These are phyloP conservation scores for Speoplatyrhinus poulsoni DNA, from an alignment of 2,113 vertebrate species.

Conservation along the genomic window DNA sequence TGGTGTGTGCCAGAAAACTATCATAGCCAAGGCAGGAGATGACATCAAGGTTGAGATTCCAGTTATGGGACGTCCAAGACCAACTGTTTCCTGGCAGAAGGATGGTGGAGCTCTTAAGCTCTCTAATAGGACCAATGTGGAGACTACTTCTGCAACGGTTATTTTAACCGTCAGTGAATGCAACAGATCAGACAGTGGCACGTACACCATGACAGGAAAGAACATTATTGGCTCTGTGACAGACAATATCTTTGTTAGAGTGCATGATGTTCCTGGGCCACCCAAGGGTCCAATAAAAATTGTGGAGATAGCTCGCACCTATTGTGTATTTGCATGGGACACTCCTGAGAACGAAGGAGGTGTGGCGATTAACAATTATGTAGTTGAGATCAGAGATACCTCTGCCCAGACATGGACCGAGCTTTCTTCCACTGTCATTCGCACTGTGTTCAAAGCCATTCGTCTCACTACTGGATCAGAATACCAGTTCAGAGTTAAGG, in stretches of 20 bases:
- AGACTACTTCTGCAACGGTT: conserved; percentile 87
- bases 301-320: conserved; percentile 90
- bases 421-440: conserved; percentile 87
- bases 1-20: conserved; percentile 89
- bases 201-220: conserved; percentile 88
- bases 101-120: conserved; percentile 86
- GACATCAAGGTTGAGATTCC: conserved; percentile 97
- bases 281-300: conserved; percentile 94
- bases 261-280: conserved; percentile 94
- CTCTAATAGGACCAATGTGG: conserved; percentile 88
- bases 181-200: conserved; percentile 84
- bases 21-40: conserved; percentile 94
- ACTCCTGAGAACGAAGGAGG: conserved; percentile 95
- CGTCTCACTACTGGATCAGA: conserved; percentile 90
- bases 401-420: conserved; percentile 90
- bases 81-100: conserved; percentile 93
- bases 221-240: conserved; percentile 92
- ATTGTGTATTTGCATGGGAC: conserved; percentile 90
- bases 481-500: conserved; percentile 96
- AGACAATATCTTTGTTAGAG: conserved; percentile 86
- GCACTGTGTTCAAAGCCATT: conserved; percentile 91
- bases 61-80: conserved; percentile 90
- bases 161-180: conserved; percentile 90
- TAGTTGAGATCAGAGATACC: conserved; percentile 92
- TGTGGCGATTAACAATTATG: conserved; percentile 93